Base-by-base conservation (phyloP, 2,888 invertebrate genomes). In the Geophilus truncorum region DNA sequence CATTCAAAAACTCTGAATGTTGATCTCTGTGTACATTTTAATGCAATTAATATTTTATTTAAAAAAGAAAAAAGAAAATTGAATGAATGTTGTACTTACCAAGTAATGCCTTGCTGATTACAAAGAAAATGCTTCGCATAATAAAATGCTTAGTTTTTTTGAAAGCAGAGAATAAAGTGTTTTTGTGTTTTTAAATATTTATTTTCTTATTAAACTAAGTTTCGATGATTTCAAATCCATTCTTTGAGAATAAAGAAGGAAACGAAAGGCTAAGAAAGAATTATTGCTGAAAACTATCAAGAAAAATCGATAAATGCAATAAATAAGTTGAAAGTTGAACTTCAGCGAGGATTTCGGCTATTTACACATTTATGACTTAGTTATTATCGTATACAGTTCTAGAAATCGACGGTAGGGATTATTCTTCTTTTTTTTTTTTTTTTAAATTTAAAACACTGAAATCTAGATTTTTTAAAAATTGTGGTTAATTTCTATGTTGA, bases 161-260 rank as follows among this genome's bases (percentile, higher is more conserved):
- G 23, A 57, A 57, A 21, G 4, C 23, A 21, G 57, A 57, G 5
- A 23, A 62, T 15, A 28, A 62, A 25, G 25, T 62, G 3, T 21
- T 57, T 62, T 62, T 45, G 45, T 45, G 45, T 45, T 45, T 40
- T 4, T 28, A 25, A 10, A 6, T n/a, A n/a, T 10, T 62, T 62
- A 15, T 62, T 23, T 23, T 62, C 7, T 62, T 62, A 7, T 10
- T 25, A 62, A 15, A 7, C 62, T 15, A 62, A 62, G 25, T 62
- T 62, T 25, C 28, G 25, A 5, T 57, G 2, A 9, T 15, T 40
- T 62, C 7, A 23, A 51, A 51, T 18, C 23, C 62, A 62, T 62
- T 62, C 62, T 62, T 62, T 62, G 62, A 62, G 6, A 25, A 62
- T 62, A 62, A 62, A 62, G 62, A 62, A 62, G 23, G 62, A 62